phyloP scores from a whole-genome alignment of 2,113 vertebrate species.

The Fregetta grallaria region DNA sequence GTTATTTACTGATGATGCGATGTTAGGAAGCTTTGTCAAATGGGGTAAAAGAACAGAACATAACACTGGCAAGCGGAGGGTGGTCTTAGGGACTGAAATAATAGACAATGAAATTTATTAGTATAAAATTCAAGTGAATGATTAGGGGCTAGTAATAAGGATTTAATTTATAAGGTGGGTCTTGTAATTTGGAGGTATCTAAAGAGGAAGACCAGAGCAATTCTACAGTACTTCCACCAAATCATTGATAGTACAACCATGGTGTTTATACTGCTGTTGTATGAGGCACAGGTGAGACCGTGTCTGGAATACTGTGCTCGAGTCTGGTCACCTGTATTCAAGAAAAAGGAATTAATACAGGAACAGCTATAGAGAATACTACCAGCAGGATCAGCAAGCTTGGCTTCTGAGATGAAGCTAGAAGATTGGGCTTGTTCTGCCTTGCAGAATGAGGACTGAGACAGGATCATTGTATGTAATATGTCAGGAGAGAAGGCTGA shows the following conservation, averaged over 20 bases:
- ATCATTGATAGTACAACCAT: rapidly evolving
- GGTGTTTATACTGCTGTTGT: background rate
- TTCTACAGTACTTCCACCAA: background rate
- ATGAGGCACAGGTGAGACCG: background rate
- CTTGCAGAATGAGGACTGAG: too few relatives aligned
- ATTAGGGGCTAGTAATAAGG: background rate
- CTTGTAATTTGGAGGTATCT: background rate
- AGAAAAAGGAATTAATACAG: background rate
- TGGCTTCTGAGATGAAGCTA: background rate
- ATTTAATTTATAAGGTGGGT: background rate
- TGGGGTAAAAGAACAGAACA: background rate
- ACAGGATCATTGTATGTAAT: background rate
- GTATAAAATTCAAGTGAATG: background rate
- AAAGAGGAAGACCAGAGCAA: background rate
- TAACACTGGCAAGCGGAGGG: background rate
- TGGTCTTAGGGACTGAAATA: background rate
- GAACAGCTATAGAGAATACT: background rate
- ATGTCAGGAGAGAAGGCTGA: background rate
- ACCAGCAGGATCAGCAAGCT: background rate
- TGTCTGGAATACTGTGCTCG: background rate
- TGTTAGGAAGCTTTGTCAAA: background rate
- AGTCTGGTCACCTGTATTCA: background rate
- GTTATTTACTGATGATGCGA: rapidly evolving
- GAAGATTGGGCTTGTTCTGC: background rate
- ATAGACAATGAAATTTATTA: background rate